Evolutionary conservation across 1,140 invertebrate species (phyloP), one percentile per base, ranked within the genome.

Genomic region (Euborellia annulipes): DNA sequence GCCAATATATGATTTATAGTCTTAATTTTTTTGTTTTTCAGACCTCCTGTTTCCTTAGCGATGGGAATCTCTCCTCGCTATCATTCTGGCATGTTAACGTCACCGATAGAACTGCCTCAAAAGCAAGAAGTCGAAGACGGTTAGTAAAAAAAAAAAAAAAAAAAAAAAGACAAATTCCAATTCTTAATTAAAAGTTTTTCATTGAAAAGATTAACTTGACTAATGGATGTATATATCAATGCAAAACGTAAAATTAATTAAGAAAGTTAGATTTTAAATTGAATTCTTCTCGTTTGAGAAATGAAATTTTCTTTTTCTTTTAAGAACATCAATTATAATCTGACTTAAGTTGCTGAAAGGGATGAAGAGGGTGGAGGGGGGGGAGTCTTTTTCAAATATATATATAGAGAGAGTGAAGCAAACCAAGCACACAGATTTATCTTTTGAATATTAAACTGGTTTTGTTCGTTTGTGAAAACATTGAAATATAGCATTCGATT

Each of bases 1-100:
- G n/a, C n/a, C n/a, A n/a, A n/a, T n/a, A n/a, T n/a, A n/a, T n/a
- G n/a, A n/a, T n/a, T n/a, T n/a, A n/a, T n/a, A n/a, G n/a, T n/a
- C n/a, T n/a, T n/a, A n/a, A n/a, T n/a, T n/a, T n/a, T n/a, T n/a
- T n/a, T n/a, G n/a, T n/a, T 55, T 61, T 54, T 20, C 54, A 72
- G 70, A 47, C 69, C 70, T 44, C 70, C 70, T 7, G 69, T 71
- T 30, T 68, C 68, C 13, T 55, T 72, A 22, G 69, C 69, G 3
- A 70, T 72, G 65, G 69, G 60, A 7, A 47, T 61, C 11, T 55
- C 57, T 18, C 52, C 66, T 2, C 43, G 55, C 9, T 58, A 58
- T 44, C 47, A 46, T 23, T 18, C 46, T 8, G 51, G 44, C 4
- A 46, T 49, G n/a, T 32, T 67, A 11, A 40, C 32, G 3, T 49